phyloP scores from a whole-genome alignment of 2,888 invertebrate genomes.

The Tipula vernalis region DNA sequence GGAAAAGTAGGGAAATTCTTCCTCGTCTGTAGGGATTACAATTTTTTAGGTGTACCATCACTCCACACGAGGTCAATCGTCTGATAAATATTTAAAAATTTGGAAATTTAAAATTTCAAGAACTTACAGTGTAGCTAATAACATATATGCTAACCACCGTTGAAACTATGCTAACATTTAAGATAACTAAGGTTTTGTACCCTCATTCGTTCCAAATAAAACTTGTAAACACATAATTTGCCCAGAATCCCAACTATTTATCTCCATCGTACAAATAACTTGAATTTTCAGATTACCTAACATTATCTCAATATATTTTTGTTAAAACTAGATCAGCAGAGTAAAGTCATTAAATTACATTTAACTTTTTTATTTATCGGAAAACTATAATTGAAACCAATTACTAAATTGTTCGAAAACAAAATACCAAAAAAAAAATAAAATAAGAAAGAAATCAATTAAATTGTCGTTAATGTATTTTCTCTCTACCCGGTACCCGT shows the following conservation, averaged over 20 bases:
- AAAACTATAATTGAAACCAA: neutral
- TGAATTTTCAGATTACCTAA: neutral
- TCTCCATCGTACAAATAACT: neutral
- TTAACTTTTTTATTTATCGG: neutral
- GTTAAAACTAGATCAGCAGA: neutral
- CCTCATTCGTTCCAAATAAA: too few relatives aligned
- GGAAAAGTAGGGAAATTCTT: too few relatives aligned
- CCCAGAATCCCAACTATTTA: neutral
- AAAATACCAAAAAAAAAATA: neutral
- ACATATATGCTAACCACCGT: too few relatives aligned
- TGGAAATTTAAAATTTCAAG: too few relatives aligned
- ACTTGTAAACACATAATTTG: too few relatives aligned
- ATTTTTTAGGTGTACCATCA: too few relatives aligned
- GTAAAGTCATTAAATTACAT: conserved; percentile 4
- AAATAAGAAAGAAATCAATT: neutral
- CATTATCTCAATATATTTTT: neutral
- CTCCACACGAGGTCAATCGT: too few relatives aligned
- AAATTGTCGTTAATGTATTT: neutral
- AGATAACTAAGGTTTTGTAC: too few relatives aligned
- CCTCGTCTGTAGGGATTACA: too few relatives aligned
- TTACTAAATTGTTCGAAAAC: neutral
- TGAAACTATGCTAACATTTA: too few relatives aligned
- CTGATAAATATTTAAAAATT: too few relatives aligned
- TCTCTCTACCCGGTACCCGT: neutral
- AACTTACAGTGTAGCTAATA: too few relatives aligned